Evolutionary conservation across 1,140 invertebrate genomes (phyloP).

Genomic region (Apis florea): DNA sequence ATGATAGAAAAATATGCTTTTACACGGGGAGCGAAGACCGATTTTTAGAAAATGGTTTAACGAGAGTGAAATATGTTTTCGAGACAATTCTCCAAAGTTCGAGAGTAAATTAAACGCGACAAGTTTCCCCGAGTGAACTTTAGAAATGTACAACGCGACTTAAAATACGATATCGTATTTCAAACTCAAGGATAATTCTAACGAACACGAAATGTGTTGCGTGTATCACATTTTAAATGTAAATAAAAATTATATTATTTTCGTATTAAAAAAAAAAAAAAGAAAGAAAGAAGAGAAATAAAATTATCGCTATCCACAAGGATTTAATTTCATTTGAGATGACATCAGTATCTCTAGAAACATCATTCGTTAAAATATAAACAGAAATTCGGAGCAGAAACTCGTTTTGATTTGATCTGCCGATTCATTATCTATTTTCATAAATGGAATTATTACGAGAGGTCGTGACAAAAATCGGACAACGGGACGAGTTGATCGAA

Average conservation of each 20-base stretch:
- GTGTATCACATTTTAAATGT: background rate
- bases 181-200: background rate
- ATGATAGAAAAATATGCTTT: background rate
- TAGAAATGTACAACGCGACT: background rate
- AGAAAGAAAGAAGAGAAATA: background rate
- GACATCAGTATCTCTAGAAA: no score
- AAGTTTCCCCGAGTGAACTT: background rate
- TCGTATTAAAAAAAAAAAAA: background rate
- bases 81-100: background rate
- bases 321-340: background rate
- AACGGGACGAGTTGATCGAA: no score
- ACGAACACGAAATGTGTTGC: background rate
- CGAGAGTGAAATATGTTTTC: background rate
- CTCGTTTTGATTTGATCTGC: background rate
- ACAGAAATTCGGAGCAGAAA: no score
- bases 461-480: background rate
- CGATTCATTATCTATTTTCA: background rate
- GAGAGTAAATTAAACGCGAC: constrained; percentile 7
- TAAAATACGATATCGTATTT: background rate
- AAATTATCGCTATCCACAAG: background rate
- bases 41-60: background rate
- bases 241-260: background rate
- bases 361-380: background rate
- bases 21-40: background rate
- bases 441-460: background rate